Evolutionary conservation across 1,140 invertebrate species (phyloP).

Genomic region (Leptoteleia sp.): DNA sequence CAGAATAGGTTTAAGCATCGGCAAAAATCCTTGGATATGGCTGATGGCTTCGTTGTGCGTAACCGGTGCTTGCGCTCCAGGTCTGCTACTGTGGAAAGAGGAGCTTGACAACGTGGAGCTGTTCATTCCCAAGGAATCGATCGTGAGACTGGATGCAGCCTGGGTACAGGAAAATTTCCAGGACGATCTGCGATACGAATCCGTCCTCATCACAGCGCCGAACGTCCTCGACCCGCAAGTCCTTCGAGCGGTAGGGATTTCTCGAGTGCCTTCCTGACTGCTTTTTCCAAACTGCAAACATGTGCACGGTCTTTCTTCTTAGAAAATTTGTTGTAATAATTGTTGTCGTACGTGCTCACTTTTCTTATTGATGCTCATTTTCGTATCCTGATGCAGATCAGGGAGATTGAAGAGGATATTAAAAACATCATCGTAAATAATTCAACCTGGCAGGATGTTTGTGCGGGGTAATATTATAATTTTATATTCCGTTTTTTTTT

Average conservation of each 20-base stretch:
- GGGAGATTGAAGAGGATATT: constrained; percentile 75
- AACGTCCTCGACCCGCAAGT: constrained; percentile 78
- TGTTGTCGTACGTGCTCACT: neutral
- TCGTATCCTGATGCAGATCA: constrained; percentile 70
- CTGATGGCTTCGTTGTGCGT: constrained; percentile 70
- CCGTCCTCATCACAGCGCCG: constrained; percentile 78
- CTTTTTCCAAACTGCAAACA: constrained; percentile 35
- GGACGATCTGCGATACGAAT: constrained; percentile 78
- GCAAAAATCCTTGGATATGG: constrained; percentile 75
- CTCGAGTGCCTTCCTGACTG: constrained; percentile 41
- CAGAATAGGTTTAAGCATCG: constrained; percentile 76
- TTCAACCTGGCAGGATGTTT: constrained; percentile 78
- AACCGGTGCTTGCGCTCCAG: constrained; percentile 70
- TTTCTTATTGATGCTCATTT: constrained; percentile 25
- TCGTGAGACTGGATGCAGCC: constrained; percentile 72
- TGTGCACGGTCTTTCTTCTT: constrained; percentile 43
- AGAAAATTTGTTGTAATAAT: constrained; percentile 19
- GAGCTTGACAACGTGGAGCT: constrained; percentile 73
- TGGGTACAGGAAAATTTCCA: constrained; percentile 78
- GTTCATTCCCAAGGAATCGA: constrained; percentile 69
- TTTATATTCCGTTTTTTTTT: too few relatives aligned
- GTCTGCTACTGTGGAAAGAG: constrained; percentile 72
- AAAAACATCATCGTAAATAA: constrained; percentile 74
- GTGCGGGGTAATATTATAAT: constrained; percentile 75
- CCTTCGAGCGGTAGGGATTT: constrained; percentile 73